Conservation (phyloP, 2,797 vertebrate genomes). For the Chelon labrosus region DNA sequence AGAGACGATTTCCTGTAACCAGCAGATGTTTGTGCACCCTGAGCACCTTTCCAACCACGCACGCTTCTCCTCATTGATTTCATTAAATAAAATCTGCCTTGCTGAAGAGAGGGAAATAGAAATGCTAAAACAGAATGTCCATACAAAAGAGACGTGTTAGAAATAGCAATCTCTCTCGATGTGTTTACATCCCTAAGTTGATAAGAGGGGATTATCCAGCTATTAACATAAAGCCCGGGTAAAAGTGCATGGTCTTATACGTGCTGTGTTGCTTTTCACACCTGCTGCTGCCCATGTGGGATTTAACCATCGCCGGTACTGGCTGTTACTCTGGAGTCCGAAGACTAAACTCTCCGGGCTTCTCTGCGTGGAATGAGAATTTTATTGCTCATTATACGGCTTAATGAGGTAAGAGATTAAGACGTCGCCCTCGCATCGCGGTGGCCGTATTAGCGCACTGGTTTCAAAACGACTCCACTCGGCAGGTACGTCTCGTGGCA, state of each 20-base stretch:
- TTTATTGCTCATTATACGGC: conserved; percentile 74
- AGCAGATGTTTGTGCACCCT: background rate
- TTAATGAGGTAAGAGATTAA: conserved; percentile 86
- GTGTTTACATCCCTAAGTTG: conserved; percentile 58
- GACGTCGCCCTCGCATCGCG: conserved; percentile 67
- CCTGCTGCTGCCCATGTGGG: conserved; percentile 35
- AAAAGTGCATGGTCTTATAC: conserved; percentile 24
- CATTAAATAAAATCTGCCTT: background rate
- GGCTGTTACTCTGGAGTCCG: conserved; percentile 35
- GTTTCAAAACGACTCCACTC: conserved; percentile 57
- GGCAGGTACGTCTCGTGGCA: conserved; percentile 45
- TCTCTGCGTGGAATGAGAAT: conserved; percentile 65
- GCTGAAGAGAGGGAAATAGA: background rate
- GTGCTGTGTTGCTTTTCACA: conserved; percentile 27
- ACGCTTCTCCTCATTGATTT: background rate
- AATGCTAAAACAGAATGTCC: background rate
- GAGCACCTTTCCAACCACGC: background rate
- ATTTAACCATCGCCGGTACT: conserved; percentile 24
- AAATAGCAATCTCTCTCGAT: conserved; percentile 24
- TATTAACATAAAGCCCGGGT: conserved; percentile 62
- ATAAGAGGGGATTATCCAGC: conserved; percentile 59
- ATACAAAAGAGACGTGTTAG: conserved; percentile 8
- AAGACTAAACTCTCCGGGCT: conserved; percentile 35
- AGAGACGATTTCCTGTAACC: background rate
- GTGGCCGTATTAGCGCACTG: conserved; percentile 63